Evolutionary conservation across 2,113 vertebrate genomes (phyloP), one percentile per base, ranked within the genome.

Genomic region (Atractosteus spatula): DNA sequence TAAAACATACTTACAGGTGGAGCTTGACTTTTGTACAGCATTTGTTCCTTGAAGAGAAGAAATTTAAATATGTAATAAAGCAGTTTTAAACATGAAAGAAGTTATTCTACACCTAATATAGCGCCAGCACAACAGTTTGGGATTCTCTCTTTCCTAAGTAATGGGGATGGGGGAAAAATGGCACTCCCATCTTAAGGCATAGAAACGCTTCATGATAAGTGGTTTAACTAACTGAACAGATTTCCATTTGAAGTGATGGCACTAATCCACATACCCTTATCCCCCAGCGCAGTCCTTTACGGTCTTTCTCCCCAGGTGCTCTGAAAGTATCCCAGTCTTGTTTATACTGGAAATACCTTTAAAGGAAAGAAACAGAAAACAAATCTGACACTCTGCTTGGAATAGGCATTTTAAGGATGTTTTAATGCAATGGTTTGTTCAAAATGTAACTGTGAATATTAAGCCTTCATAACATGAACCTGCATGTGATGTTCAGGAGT

Each of bases 261-360:
- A 29, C 8, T 67, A 10, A 43, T 17, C 13, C 45, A 44, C 13
- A 0, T 79, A 93, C 92, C 90, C 83, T 87, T 10, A 93, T 87
- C 63, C 86, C 85, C 83, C 76, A 83, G 75, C 88, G 89, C 1
- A 93, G 74, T 4, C 78, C 74, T 65, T 78, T 86, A 55, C 88
- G 78, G 73, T 89, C 81, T 4, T n/a, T 82, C 76, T 93, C 91
- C 77, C 91, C 91, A 7, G 92, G 87, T 8, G 86, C 64, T 72
- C 84, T 88, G 61, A 89, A 89, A 77, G 76, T 73, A 10, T 92
- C 91, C 92, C 92, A 93, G 4, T 87, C 70, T 70, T 91, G 85
- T 65, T 93, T 93, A 16, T 93, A 93, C 76, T 92, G 82, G 65
- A 89, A 90, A 84, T 93, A 93, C 77, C 92, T 93, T 55, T 13